phyloP scores from a whole-genome alignment of 2,797 vertebrate genomes.

The Emys orbicularis region DNA sequence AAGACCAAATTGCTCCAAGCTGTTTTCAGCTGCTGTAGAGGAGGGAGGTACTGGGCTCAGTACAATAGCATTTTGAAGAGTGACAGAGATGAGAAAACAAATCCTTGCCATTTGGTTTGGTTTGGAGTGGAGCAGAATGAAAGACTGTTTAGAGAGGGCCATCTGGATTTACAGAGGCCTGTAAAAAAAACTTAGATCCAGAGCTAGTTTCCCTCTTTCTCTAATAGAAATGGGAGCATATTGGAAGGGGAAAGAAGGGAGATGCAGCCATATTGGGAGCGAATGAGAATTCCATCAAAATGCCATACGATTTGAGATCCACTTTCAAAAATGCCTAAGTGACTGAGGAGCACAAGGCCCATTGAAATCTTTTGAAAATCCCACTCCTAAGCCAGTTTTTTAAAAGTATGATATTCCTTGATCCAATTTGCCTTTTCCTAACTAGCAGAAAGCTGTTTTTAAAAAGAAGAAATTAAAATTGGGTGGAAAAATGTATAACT shows the following conservation, averaged over 20 bases:
- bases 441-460: not conserved
- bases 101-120: not conserved
- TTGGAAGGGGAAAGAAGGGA: constrained; percentile 1
- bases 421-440: not conserved
- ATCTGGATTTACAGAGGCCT: not conserved
- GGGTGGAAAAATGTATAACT: not conserved
- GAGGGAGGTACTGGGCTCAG: not conserved
- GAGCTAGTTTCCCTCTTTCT: not conserved
- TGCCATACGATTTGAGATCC: not conserved
- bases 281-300: not conserved
- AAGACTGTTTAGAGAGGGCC: not conserved
- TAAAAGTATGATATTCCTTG: not conserved
- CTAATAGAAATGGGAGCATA: not conserved
- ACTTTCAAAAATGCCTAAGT: not conserved
- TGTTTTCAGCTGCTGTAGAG: not conserved
- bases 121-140: not conserved
- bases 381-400: not conserved
- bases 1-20: not conserved
- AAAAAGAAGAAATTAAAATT: not conserved
- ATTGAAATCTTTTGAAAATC: constrained; percentile 7
- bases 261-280: not conserved
- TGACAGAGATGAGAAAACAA: not conserved
- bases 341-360: not conserved
- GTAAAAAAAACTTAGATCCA: not conserved
- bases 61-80: not conserved